phyloP scores from a whole-genome alignment of 2,888 invertebrate genomes.

The Morinoia aosen region DNA sequence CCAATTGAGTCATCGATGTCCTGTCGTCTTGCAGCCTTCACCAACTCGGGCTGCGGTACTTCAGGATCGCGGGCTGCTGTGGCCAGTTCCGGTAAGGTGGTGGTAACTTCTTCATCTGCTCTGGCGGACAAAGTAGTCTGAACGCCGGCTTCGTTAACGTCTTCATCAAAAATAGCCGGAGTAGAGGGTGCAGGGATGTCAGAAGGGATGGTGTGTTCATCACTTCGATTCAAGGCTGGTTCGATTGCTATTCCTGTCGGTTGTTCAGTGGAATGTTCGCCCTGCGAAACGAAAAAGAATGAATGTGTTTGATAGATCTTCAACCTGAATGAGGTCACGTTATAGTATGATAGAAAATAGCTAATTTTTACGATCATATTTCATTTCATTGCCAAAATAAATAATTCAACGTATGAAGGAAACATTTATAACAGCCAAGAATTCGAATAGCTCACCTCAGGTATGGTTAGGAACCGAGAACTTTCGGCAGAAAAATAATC shows the following conservation, averaged over 20 bases:
- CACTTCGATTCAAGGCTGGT: not conserved
- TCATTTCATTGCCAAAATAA: not conserved
- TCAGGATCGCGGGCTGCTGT: not conserved
- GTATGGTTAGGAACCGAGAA: not conserved
- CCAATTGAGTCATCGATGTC: slow-evolving; percentile 32
- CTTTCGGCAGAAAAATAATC: not conserved
- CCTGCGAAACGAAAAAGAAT: not conserved
- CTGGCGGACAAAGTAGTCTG: not conserved
- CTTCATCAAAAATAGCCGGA: not conserved
- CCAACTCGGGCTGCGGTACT: slow-evolving; percentile 24
- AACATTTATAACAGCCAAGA: not conserved
- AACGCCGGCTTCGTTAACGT: not conserved
- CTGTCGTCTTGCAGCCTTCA: slow-evolving; percentile 36
- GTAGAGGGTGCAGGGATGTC: not conserved
- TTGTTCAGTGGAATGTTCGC: not conserved
- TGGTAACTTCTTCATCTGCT: not conserved
- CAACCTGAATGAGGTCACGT: not conserved
- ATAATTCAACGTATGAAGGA: not conserved
- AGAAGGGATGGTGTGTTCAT: not conserved
- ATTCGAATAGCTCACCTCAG: not conserved
- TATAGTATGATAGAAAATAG: not conserved
- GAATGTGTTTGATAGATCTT: not conserved
- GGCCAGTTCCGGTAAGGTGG: not conserved
- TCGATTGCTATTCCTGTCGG: not conserved
- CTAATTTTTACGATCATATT: not conserved